Evolutionary conservation across 2,797 vertebrate species (phyloP).

Genomic region (Tokudaia muenninki): DNA sequence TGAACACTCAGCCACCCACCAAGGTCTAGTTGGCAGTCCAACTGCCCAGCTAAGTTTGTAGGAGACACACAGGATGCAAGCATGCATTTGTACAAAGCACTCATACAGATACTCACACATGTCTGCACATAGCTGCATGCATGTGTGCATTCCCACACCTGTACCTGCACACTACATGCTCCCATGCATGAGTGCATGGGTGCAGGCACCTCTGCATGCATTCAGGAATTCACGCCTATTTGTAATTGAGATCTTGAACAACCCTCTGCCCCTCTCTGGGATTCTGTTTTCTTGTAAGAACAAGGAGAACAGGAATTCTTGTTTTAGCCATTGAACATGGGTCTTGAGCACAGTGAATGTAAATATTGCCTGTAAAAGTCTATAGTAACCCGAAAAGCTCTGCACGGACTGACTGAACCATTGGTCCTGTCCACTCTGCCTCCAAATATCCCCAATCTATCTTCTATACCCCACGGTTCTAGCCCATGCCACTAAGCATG

Average conservation of each 20-base stretch:
- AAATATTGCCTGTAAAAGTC: neutral
- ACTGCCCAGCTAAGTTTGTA: neutral
- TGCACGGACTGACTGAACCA: neutral
- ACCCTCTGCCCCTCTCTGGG: neutral
- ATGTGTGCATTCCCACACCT: neutral
- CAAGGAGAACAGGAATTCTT: neutral
- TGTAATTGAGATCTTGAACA: conserved; percentile 27
- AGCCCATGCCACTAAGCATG: neutral
- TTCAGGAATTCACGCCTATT: neutral
- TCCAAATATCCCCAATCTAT: neutral
- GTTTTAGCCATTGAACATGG: neutral
- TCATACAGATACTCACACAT: neutral
- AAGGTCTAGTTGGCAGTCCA: neutral
- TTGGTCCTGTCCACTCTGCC: neutral
- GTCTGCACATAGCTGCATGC: neutral
- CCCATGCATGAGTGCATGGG: neutral
- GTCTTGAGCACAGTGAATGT: conserved; percentile 18
- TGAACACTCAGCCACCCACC: neutral
- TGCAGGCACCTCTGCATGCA: neutral
- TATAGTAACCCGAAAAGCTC: neutral
- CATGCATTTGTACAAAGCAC: neutral
- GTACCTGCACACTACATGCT: neutral
- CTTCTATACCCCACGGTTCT: neutral
- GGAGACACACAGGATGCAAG: neutral
- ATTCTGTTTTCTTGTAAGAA: conserved; percentile 19